Conservation (phyloP, 2,888 invertebrate genomes). For the Phymatocera aterrima region DNA sequence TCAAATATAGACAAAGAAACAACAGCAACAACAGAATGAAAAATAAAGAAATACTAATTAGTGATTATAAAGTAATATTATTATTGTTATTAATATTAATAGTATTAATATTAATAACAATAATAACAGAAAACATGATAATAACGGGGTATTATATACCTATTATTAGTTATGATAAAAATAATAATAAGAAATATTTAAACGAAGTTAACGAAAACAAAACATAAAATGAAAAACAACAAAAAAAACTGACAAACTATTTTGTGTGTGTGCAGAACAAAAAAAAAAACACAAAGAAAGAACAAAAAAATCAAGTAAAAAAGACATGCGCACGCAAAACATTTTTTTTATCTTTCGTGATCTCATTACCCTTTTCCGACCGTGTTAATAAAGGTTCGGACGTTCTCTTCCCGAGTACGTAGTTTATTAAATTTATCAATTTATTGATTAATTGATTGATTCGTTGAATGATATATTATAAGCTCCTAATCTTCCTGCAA, state of each 20-base stretch:
- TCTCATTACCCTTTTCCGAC: conserved; percentile 9
- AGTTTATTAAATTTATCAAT: not conserved
- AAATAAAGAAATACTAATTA: conserved; percentile 1
- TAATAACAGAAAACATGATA: conserved; percentile 1
- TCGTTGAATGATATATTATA: not conserved
- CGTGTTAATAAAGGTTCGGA: not conserved
- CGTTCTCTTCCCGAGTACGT: not conserved
- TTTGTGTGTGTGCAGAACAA: not conserved
- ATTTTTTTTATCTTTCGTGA: conserved; percentile 15
- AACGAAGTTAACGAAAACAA: not conserved
- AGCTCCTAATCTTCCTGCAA: not conserved
- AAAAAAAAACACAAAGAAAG: not conserved
- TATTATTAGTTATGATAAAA: not conserved
- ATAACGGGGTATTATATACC: not conserved
- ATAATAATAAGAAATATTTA: conserved; percentile 9
- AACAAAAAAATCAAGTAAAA: not conserved
- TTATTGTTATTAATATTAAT: not conserved
- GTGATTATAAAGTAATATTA: not conserved
- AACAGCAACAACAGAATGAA: not conserved
- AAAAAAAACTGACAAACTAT: not conserved
- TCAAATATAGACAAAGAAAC: not conserved
- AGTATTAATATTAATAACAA: not conserved
- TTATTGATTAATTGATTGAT: conserved; percentile 1
- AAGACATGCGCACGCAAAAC: conserved; percentile 2
- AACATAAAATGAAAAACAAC: not conserved